A percentile compares a stretch with the other conserved stretches of the same genome.
These are phyloP conservation scores for Artibeus lituratus DNA, from an alignment of 2,797 vertebrate species.

Conservation along the genomic window DNA sequence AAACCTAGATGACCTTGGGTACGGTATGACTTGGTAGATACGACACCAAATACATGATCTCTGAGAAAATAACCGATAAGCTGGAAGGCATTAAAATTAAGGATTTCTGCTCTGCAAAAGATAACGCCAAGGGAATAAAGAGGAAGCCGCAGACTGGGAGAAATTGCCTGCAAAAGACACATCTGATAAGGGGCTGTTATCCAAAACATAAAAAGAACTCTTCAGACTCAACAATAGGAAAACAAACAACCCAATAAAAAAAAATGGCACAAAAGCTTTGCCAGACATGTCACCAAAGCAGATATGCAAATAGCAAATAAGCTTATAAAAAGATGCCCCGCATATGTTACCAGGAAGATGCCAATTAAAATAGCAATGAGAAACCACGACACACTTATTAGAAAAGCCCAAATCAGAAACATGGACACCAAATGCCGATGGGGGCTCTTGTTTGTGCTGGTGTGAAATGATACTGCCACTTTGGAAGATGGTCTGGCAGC, in stretches of 20 bases:
- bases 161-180: background rate
- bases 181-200: background rate
- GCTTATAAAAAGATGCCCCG: background rate
- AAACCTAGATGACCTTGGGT: background rate
- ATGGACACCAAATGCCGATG: fast-evolving
- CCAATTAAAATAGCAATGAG: background rate
- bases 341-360: background rate
- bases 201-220: background rate
- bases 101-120: background rate
- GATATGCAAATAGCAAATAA: background rate
- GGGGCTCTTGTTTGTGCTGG: background rate
- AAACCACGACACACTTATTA: too few relatives aligned
- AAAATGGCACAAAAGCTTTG: background rate
- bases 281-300: background rate
- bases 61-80: background rate
- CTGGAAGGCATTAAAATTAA: background rate
- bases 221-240: background rate
- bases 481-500: background rate
- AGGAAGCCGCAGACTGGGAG: background rate
- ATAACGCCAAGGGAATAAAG: background rate
- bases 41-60: background rate
- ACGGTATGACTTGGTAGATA: background rate
- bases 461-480: background rate
- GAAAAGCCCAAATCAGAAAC: background rate
- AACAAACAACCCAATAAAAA: background rate